These are phyloP conservation scores for Eristalis tenax DNA, from an alignment of 2,888 invertebrate species.

Conservation along the genomic window DNA sequence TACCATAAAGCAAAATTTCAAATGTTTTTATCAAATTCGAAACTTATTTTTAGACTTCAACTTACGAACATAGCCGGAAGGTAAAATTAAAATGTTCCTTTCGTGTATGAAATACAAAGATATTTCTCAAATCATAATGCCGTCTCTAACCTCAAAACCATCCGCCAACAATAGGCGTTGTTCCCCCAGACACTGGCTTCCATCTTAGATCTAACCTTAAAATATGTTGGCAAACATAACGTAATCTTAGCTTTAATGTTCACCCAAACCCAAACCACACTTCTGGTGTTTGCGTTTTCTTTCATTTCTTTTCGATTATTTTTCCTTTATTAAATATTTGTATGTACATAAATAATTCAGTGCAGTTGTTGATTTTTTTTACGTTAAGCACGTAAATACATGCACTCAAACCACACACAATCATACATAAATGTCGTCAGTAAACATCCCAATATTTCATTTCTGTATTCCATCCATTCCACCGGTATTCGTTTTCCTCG, in stretches of 20 bases:
- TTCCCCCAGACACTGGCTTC: neutral
- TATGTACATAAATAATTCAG: neutral
- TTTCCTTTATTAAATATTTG: too few relatives aligned
- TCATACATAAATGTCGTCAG: neutral
- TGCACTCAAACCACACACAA: neutral
- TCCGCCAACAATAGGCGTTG: neutral
- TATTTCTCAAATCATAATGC: neutral
- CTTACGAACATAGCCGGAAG: neutral
- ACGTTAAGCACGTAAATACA: neutral
- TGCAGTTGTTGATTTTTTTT: neutral
- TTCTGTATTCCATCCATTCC: slow-evolving; percentile 10
- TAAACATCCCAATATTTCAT: slow-evolving; percentile 42
- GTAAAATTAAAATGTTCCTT: neutral
- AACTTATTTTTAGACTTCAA: neutral
- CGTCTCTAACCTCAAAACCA: neutral
- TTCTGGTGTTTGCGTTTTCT: neutral
- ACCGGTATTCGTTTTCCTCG: neutral
- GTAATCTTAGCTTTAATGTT: neutral
- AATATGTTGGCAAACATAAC: neutral
- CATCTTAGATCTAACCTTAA: neutral
- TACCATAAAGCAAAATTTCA: neutral
- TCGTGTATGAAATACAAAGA: neutral
- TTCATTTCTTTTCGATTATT: neutral
- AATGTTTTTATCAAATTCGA: neutral
- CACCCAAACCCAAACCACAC: neutral